Base-by-base conservation (phyloP, 2,797 vertebrate species). In the Astyanax mexicanus region DNA sequence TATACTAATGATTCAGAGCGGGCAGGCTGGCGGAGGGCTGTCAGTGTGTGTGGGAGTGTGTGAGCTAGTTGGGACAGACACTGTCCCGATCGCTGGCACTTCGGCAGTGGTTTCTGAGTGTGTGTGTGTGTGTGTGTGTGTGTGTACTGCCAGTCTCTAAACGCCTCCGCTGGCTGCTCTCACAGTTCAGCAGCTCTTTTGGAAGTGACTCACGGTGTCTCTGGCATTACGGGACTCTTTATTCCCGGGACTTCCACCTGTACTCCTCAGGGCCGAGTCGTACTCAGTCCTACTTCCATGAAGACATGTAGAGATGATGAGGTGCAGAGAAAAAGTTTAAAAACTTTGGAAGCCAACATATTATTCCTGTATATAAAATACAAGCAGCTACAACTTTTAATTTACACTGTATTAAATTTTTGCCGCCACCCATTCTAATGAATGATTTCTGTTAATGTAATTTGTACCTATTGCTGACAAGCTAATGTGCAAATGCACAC, bases 41-140 rank as follows among this genome's bases (percentile, higher is more conserved):
- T 69, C 44, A 44, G 37, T 12, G 0, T 44, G 64, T 29, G 64
- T 66, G 42, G 40, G 42, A n/a, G 64, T 66, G 74, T 69, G 57
- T 37, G 57, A 62, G 66, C 52, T 38, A 42, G 66, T 62, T 55
- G 44, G 57, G 51, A 62, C 35, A 69, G 47, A 52, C 66, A 62
- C 55, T 69, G 66, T 69, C 55, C 82, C 85, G 32, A 42, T 83
- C 80, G 27, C 65, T 79, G 68, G 79, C 83, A 81, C 80, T 77
- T 86, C 85, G 69, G 64, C 21, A 57, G 17, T 37, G 38, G 38
- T 52, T 64, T 42, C 29, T 3, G 66, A 61, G 52, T 67, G 23
- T 55, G 47, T 54, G 10, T 13, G 6, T 19, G 15, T 19, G 45
- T 58, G 54, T 40, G 32, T 40, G 58, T 40, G 9, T 71, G 68